phyloP scores from a whole-genome alignment of 2,888 invertebrate species.

The Tortrix viridana region DNA sequence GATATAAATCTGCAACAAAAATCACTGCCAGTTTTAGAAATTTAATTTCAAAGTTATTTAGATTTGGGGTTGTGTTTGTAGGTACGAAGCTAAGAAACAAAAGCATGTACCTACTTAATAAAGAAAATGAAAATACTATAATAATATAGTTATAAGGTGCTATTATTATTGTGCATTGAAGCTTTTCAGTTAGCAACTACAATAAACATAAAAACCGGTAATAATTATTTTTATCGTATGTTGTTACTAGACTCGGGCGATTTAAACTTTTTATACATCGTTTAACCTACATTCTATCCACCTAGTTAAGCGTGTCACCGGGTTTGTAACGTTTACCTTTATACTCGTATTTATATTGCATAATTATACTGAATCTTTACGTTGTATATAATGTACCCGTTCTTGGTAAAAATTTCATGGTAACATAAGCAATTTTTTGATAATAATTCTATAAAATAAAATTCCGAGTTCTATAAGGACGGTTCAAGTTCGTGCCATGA shows the following conservation, averaged over 20 bases:
- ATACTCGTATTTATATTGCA: conserved; percentile 18
- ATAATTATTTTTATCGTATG: conserved; percentile 31
- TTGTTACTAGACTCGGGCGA: conserved; percentile 25
- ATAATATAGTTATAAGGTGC: no score
- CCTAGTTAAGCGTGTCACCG: conserved; percentile 24
- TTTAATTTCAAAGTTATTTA: no score
- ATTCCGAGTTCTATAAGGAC: conserved; percentile 10
- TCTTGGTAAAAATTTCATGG: conserved; percentile 15
- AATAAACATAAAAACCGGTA: conserved; percentile 22
- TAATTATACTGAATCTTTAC: conserved; percentile 9
- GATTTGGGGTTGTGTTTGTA: no score
- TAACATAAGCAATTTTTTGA: conserved; percentile 21
- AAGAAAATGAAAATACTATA: no score
- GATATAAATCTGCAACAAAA: no score
- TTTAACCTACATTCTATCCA: conserved; percentile 33
- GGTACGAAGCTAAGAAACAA: no score
- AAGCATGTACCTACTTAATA: no score
- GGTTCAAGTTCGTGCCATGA: conserved; percentile 30
- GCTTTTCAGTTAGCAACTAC: conserved; percentile 12
- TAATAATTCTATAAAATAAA: conserved; percentile 17
- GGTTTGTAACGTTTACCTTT: conserved; percentile 25
- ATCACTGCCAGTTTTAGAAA: no score
- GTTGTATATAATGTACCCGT: not conserved
- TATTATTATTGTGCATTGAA: not conserved
- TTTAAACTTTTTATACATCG: conserved; percentile 34